phyloP scores from a whole-genome alignment of 2,113 vertebrate species.

The Varanus komodoensis region DNA sequence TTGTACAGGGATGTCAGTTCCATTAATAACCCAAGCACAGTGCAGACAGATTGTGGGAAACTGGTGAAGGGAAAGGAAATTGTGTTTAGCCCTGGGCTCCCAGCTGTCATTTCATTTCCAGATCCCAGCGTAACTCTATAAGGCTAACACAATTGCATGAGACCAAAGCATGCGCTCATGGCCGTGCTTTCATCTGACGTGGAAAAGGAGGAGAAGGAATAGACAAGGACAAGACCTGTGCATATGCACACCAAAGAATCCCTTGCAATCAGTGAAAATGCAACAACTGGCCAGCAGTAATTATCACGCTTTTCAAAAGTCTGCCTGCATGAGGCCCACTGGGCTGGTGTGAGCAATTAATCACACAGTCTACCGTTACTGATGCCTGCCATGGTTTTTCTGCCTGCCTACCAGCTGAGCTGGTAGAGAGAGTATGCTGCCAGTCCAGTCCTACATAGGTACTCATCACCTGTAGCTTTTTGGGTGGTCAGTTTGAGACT shows the following conservation, averaged over 20 bases:
- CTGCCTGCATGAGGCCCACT: background rate
- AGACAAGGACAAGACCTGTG: slow-evolving; percentile 25
- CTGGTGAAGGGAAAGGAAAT: slow-evolving; percentile 76
- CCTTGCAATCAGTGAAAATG: background rate
- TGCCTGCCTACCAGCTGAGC: background rate
- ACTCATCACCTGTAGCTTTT: background rate
- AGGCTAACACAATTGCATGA: slow-evolving; percentile 50
- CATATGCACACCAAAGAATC: background rate
- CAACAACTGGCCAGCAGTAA: background rate
- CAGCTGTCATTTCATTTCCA: slow-evolving; percentile 77
- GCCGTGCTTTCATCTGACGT: slow-evolving; percentile 59
- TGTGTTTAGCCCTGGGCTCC: slow-evolving; percentile 74
- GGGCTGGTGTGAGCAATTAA: background rate
- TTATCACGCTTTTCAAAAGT: background rate
- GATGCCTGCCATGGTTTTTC: background rate
- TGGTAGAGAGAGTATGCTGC: background rate
- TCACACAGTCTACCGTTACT: background rate
- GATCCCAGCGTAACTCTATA: slow-evolving; percentile 1
- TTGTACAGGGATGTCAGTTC: slow-evolving; percentile 79
- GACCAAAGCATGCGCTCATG: slow-evolving; percentile 60
- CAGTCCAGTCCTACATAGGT: background rate
- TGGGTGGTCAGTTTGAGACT: background rate
- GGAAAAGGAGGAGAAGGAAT: slow-evolving; percentile 35
- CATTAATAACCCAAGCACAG: slow-evolving; percentile 78
- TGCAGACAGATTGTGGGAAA: slow-evolving; percentile 73